phyloP scores from a whole-genome alignment of 1,140 invertebrate genomes.

The Cotesia chilonis region DNA sequence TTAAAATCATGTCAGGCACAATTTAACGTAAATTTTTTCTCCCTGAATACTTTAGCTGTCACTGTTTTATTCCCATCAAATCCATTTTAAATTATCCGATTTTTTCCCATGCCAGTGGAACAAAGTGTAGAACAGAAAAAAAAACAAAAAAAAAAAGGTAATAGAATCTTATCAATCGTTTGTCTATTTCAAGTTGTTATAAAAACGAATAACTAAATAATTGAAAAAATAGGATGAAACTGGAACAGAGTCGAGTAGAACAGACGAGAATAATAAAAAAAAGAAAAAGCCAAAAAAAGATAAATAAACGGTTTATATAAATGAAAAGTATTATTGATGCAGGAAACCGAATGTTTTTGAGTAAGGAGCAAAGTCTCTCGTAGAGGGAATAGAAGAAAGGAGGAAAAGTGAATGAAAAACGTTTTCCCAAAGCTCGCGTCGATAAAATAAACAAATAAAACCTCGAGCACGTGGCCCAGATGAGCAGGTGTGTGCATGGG shows the following conservation, averaged over 20 bases:
- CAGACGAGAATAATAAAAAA: too few species aligned
- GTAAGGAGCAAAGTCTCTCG: not conserved
- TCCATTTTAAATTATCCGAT: too few species aligned
- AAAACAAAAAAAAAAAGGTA: too few species aligned
- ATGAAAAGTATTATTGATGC: constrained; percentile 21
- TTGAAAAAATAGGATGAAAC: too few species aligned
- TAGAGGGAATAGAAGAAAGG: not conserved
- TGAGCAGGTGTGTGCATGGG: constrained; percentile 20
- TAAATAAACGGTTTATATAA: constrained; percentile 7
- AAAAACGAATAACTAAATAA: too few species aligned
- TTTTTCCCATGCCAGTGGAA: too few species aligned
- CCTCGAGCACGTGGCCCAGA: constrained; percentile 18
- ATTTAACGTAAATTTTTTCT: not conserved
- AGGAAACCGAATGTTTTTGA: not conserved
- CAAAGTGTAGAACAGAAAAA: too few species aligned
- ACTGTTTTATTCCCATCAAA: too few species aligned
- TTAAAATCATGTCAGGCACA: not conserved
- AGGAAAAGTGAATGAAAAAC: constrained; percentile 23
- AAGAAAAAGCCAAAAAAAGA: not conserved
- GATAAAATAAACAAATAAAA: constrained; percentile 29
- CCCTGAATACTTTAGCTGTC: constrained; percentile 1
- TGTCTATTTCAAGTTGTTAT: too few species aligned
- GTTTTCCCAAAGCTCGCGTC: constrained; percentile 3
- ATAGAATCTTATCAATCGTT: too few species aligned
- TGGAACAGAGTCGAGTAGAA: too few species aligned